Evolutionary conservation across 1,140 invertebrate genomes (phyloP), one percentile per base, ranked within the genome.

Genomic region (Elymnias hypermnestra): DNA sequence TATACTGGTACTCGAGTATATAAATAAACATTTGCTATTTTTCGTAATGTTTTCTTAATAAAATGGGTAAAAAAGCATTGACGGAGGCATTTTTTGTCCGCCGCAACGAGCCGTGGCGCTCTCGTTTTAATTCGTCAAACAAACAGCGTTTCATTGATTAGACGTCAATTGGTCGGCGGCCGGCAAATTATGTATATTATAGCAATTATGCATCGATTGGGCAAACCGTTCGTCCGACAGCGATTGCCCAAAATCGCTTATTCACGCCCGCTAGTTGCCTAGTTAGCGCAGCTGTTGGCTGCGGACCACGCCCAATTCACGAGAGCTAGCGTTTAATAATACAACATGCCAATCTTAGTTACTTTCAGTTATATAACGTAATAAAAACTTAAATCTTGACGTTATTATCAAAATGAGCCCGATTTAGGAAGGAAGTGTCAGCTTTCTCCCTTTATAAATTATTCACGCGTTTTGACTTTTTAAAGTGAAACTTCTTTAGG

Each of bases 181-280:
- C 23, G 53, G 58, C 56, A 53, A 65, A 62, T 62, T 64, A 59
- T 57, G 29, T 38, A 42, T 43, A 51, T 51, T 51, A 43, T 51
- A 59, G 53, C 58, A 60, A 64, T 67, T 64, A 64, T 41, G 55
- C 23, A 42, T 13, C 49, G 56, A 58, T 58, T 54, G 54, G 50
- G 56, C 62, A 41, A 65, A 56, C 46, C 51, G 52, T 17, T 29
- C 45, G 53, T 33, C 38, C 25, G 47, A 45, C 45, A 59, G 40
- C 61, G 65, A 67, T 67, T 70, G 75, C 50, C 64, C 69, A 56
- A 79, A 82, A 71, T 57, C 67, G 78, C 78, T 75, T 78, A 78
- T 72, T 83, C 78, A 83, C 69, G 57, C 52, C 50, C 74, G 69
- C 65, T 83, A 83, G 78, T 83, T 79, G 78, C 65, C 69, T 59